A percentile compares a stretch with the other conserved stretches of the same genome.
phyloP scores from a whole-genome alignment of 2,797 vertebrate genomes.

The Nyctibius grandis region DNA sequence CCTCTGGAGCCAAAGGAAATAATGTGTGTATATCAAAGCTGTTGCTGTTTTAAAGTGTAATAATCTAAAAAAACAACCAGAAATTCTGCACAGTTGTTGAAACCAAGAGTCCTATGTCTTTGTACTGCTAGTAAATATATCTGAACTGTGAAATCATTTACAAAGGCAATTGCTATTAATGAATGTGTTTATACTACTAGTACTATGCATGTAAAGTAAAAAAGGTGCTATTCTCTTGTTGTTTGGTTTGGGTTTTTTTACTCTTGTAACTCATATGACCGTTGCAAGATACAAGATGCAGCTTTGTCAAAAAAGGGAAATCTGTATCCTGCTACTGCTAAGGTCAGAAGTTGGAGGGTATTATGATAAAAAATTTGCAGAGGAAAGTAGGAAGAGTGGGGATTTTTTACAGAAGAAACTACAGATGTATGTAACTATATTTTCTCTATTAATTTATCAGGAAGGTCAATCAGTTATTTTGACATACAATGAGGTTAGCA shows the following conservation, averaged over 20 bases:
- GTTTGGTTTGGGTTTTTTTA: background rate
- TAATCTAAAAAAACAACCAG: background rate
- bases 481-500: background rate
- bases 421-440: background rate
- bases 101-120: background rate
- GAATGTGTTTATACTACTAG: background rate
- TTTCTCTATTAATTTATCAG: background rate
- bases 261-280: background rate
- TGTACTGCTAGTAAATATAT: background rate
- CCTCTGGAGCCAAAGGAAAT: background rate
- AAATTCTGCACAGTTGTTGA: background rate
- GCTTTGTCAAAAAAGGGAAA: background rate
- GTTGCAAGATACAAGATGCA: background rate
- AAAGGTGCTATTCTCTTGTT: background rate
- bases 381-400: fast-evolving
- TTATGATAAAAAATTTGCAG: background rate
- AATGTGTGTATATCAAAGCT: background rate
- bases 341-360: background rate
- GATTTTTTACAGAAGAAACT: background rate
- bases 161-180: background rate
- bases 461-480: background rate
- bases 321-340: background rate
- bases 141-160: background rate
- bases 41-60: background rate
- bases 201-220: background rate